phyloP scores from a whole-genome alignment of 2,113 vertebrate genomes.

The Panthera leo region DNA sequence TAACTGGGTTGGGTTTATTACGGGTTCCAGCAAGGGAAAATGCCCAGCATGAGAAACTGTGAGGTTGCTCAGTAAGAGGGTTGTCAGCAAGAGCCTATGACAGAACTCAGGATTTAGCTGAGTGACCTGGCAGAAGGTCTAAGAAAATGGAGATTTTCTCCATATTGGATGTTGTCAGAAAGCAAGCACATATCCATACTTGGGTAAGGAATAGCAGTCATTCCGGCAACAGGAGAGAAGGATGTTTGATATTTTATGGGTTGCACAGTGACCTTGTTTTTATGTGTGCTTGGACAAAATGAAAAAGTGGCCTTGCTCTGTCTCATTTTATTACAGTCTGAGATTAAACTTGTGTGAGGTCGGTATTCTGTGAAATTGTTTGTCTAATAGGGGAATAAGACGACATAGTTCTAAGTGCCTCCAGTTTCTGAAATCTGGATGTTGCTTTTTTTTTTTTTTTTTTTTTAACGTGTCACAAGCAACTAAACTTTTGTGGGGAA shows the following conservation, averaged over 20 bases:
- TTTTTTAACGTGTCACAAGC: not conserved
- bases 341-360: not conserved
- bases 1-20: not conserved
- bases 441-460: not conserved
- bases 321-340: not conserved
- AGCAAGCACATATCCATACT: not conserved
- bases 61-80: not conserved
- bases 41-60: accelerated
- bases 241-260: not conserved
- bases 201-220: not conserved
- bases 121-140: not conserved
- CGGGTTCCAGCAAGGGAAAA: not conserved
- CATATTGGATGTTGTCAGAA: not conserved
- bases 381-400: not conserved
- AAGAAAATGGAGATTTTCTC: not conserved
- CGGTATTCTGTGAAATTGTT: not conserved
- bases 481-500: not conserved
- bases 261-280: not conserved
- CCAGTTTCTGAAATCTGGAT: not conserved
- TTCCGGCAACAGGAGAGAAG: not conserved
- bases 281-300: not conserved
- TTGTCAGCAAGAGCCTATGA: not conserved
- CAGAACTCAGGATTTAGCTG: not conserved
- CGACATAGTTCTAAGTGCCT: not conserved
- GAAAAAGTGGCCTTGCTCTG: not conserved